phyloP scores from a whole-genome alignment of 2,888 invertebrate genomes.

The Drosophila kuntzei region DNA sequence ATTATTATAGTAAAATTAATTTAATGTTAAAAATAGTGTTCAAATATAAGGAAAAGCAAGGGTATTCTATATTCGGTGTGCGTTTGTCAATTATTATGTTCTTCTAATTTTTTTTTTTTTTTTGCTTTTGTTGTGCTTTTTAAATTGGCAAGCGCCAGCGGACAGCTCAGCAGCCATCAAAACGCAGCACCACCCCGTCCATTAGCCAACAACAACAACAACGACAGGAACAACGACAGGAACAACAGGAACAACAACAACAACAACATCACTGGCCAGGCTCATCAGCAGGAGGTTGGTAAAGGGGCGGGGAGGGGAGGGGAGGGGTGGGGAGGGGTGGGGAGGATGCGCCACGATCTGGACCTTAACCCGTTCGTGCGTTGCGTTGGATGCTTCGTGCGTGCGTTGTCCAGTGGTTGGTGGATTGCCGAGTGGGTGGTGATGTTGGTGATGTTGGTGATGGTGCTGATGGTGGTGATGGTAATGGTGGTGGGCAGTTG shows the following conservation, averaged over 20 bases:
- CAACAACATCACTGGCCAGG: not conserved
- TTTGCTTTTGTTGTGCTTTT: slow-evolving; percentile 70
- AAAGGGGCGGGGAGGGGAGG: not conserved
- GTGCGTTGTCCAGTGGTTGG: slow-evolving; percentile 72
- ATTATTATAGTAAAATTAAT: too few relatives aligned
- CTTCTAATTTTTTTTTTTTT: slow-evolving; percentile 13
- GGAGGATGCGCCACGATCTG: slow-evolving; percentile 30
- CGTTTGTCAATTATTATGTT: not conserved
- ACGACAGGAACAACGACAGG: slow-evolving; percentile 12
- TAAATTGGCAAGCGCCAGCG: slow-evolving; percentile 82
- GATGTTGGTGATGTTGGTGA: slow-evolving; percentile 7
- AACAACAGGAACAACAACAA: slow-evolving; percentile 1
- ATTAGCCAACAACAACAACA: slow-evolving; percentile 14
- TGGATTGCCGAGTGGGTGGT: slow-evolving; percentile 38
- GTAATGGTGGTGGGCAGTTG: slow-evolving; percentile 57
- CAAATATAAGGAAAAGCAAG: not conserved
- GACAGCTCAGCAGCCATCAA: slow-evolving; percentile 72
- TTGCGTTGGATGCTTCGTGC: slow-evolving; percentile 59
- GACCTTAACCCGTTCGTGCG: slow-evolving; percentile 78
- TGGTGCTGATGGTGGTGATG: slow-evolving; percentile 21
- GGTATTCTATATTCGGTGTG: not conserved
- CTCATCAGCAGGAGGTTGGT: slow-evolving; percentile 30
- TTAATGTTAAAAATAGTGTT: too few relatives aligned
- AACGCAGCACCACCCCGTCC: slow-evolving; percentile 42
- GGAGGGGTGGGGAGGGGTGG: not conserved